phyloP scores from a whole-genome alignment of 1,140 invertebrate species.

The Bombus difficillimus region DNA sequence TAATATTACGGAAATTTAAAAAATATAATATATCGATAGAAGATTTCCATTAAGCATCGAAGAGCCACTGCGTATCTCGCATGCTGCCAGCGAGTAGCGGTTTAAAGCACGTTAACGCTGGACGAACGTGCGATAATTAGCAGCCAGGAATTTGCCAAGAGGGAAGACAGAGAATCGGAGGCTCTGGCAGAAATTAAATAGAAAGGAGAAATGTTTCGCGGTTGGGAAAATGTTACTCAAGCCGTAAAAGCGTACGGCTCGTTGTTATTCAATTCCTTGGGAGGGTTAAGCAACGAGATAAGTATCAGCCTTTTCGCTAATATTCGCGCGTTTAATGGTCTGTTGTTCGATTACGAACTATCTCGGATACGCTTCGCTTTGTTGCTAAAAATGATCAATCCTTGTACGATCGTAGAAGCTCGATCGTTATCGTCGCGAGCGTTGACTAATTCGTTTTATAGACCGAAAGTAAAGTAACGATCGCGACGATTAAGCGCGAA shows the following conservation, averaged over 20 bases:
- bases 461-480: too few species aligned
- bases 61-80: too few species aligned
- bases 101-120: background rate
- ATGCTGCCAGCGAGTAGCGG: too few species aligned
- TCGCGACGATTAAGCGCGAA: too few species aligned
- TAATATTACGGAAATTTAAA: too few species aligned
- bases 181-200: conserved; percentile 14
- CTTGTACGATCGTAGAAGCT: too few species aligned
- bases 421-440: too few species aligned
- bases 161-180: too few species aligned
- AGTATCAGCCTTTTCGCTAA: background rate
- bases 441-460: too few species aligned
- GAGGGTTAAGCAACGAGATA: background rate
- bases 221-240: background rate
- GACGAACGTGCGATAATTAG: background rate
- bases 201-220: conserved; percentile 19
- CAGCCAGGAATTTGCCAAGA: background rate
- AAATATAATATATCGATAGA: too few species aligned
- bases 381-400: background rate
- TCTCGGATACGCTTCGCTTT: background rate
- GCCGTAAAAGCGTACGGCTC: background rate
- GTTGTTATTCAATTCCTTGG: background rate
- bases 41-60: too few species aligned
- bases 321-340: background rate
- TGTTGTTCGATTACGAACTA: background rate